Evolutionary conservation across 2,797 vertebrate species (phyloP).

Genomic region (Scomberomorus guttatus): DNA sequence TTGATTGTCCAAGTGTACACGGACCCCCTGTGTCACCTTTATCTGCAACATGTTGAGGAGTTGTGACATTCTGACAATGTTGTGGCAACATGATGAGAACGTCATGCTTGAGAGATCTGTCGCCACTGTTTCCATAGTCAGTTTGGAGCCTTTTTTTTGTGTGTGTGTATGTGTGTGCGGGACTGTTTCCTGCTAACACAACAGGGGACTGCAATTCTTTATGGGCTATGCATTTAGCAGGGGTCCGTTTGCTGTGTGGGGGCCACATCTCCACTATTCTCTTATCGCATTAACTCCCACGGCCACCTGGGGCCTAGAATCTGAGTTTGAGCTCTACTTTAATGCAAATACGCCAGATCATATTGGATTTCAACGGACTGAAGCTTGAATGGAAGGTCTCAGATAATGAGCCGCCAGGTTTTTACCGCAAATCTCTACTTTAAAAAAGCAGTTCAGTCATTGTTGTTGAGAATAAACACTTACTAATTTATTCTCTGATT

Average conservation of each 20-base stretch:
- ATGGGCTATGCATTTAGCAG: slow-evolving; percentile 55
- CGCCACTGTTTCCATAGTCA: slow-evolving; percentile 29
- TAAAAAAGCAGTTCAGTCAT: neutral
- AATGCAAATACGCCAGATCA: neutral
- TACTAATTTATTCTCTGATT: neutral
- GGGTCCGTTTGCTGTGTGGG: slow-evolving; percentile 2
- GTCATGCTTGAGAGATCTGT: slow-evolving; percentile 70
- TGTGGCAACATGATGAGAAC: slow-evolving; percentile 78
- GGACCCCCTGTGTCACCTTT: slow-evolving; percentile 34
- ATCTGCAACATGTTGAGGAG: slow-evolving; percentile 53
- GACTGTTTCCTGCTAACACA: slow-evolving; percentile 42
- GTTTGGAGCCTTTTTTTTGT: slow-evolving; percentile 40
- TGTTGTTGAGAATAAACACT: neutral
- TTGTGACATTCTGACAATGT: slow-evolving; percentile 76
- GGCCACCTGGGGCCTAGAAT: neutral
- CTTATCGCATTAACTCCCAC: neutral
- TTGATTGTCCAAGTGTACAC: slow-evolving; percentile 36
- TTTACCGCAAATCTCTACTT: neutral
- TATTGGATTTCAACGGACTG: neutral
- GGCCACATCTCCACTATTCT: slow-evolving; percentile 16
- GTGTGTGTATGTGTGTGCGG: slow-evolving; percentile 9
- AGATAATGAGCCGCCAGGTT: neutral
- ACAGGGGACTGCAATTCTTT: slow-evolving; percentile 42
- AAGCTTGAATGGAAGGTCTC: neutral
- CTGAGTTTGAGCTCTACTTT: neutral